A percentile compares a stretch with the other conserved stretches of the same genome.
Evolutionary conservation across 2,113 vertebrate genomes (phyloP).

Genomic region (Dicentrarchus labrax): DNA sequence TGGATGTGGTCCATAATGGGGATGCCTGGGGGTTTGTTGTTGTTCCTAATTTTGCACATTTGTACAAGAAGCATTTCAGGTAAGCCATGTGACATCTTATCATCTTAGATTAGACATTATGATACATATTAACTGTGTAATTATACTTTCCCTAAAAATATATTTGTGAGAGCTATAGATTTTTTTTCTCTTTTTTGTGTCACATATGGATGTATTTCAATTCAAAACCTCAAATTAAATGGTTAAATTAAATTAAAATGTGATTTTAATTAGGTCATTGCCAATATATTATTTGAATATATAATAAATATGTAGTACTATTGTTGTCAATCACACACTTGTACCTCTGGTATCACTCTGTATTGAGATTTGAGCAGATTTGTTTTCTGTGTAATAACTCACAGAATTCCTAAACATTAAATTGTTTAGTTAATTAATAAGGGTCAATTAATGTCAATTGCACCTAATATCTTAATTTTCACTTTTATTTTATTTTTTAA

Average conservation of each 20-base stretch:
- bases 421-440: too few species aligned
- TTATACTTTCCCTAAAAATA: not conserved
- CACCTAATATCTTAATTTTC: not conserved
- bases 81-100: slow-evolving; percentile 11
- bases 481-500: too few species aligned
- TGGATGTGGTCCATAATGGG: slow-evolving; percentile 34
- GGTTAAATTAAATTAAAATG: not conserved
- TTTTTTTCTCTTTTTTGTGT: not conserved
- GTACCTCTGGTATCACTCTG: not conserved
- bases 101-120: not conserved
- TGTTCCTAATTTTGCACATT: slow-evolving; percentile 44
- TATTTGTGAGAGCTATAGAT: too few species aligned
- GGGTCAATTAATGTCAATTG: not conserved
- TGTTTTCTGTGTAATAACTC: not conserved
- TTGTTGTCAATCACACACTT: not conserved
- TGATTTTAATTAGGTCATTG: not conserved
- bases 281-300: not conserved
- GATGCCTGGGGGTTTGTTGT: not conserved
- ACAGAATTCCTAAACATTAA: not conserved
- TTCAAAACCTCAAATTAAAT: not conserved
- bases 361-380: not conserved
- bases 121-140: not conserved
- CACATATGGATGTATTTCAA: not conserved
- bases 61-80: slow-evolving; percentile 44
- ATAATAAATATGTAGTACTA: not conserved